A percentile compares a stretch with the other conserved stretches of the same genome.
Conservation (phyloP, 2,113 vertebrate genomes). For the Onychostruthus taczanowskii region DNA sequence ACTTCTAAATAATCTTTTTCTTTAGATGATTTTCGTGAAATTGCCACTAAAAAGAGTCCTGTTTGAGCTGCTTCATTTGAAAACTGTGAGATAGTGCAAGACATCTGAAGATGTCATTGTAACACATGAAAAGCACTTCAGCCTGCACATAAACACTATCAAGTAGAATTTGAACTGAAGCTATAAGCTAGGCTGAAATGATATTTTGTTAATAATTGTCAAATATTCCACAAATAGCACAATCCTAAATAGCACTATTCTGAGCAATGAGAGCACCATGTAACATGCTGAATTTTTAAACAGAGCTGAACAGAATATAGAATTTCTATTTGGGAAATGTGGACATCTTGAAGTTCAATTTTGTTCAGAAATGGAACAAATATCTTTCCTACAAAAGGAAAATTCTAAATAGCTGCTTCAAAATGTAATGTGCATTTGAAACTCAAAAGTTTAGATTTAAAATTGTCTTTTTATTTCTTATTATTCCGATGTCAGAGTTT, state of each 20-base stretch:
- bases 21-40: conserved; percentile 55
- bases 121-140: conserved; percentile 59
- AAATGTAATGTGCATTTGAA: conserved; percentile 9
- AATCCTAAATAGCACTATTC: conserved; percentile 39
- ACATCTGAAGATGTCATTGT: conserved; percentile 61
- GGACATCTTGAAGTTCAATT: conserved; percentile 55
- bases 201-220: conserved; percentile 67
- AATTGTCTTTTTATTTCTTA: background rate
- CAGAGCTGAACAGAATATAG: conserved; percentile 45
- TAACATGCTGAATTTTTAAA: conserved; percentile 47
- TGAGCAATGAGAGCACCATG: background rate
- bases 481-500: background rate
- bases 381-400: conserved; percentile 28
- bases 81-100: conserved; percentile 42
- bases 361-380: conserved; percentile 50
- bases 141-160: conserved; percentile 54
- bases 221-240: conserved; percentile 56
- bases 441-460: conserved; percentile 32
- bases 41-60: conserved; percentile 56
- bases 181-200: conserved; percentile 57
- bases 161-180: conserved; percentile 48
- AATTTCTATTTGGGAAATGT: conserved; percentile 55
- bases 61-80: conserved; percentile 56
- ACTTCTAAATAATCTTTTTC: conserved; percentile 58
- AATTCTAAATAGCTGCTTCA: conserved; percentile 36